Percentiles rank a stretch among this genome's conserved stretches.
phyloP scores from a whole-genome alignment of 2,797 vertebrate genomes.

The Sebastes minor region DNA sequence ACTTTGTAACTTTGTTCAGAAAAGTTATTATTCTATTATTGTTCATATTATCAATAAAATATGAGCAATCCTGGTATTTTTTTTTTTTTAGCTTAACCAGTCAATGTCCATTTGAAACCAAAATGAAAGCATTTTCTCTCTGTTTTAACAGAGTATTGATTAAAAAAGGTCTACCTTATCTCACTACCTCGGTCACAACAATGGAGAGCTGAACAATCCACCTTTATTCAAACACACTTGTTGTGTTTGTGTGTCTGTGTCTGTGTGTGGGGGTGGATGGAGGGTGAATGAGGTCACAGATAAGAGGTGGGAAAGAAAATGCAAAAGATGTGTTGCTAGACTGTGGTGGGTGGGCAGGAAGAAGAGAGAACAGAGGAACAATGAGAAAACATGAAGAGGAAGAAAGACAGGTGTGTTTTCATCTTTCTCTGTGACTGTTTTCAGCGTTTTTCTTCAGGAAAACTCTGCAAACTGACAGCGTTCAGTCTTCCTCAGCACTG shows the following conservation, averaged over 20 bases:
- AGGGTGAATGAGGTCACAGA: slow-evolving; percentile 28
- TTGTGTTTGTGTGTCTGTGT: slow-evolving; percentile 11
- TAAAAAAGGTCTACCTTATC: slow-evolving; percentile 55
- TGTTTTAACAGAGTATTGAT: slow-evolving; percentile 32
- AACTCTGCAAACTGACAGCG: not conserved
- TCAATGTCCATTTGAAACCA: not conserved
- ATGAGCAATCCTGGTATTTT: not conserved
- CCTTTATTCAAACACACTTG: slow-evolving; percentile 37
- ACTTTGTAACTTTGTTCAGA: not conserved
- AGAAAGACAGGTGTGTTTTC: not conserved
- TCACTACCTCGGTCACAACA: slow-evolving; percentile 46
- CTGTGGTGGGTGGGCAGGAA: slow-evolving; percentile 13
- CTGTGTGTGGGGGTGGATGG: slow-evolving; percentile 8
- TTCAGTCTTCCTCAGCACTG: not conserved
- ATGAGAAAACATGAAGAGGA: not conserved
- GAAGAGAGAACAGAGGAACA: not conserved
- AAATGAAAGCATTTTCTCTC: not conserved
- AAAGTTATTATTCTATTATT: not conserved
- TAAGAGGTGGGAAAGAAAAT: slow-evolving; percentile 13
- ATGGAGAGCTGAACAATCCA: slow-evolving; percentile 33
- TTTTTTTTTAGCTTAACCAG: not conserved
- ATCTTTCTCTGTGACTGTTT: not conserved
- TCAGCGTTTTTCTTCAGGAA: not conserved
- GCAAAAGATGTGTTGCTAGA: slow-evolving; percentile 5
- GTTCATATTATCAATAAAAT: not conserved